phyloP scores from a whole-genome alignment of 2,797 vertebrate genomes.

The Psittacula derbiana region DNA sequence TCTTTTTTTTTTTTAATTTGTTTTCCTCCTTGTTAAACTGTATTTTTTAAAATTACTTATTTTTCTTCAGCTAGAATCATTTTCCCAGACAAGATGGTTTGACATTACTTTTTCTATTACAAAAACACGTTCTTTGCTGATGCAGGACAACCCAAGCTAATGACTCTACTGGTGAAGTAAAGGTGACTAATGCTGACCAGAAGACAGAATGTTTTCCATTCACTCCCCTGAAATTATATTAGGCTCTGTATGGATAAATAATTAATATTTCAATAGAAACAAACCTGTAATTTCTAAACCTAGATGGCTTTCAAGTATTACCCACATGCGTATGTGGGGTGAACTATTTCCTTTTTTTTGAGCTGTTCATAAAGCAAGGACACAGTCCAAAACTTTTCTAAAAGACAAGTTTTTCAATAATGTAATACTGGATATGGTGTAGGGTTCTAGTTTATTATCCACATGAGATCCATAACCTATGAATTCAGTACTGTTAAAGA shows the following conservation, averaged over 20 bases:
- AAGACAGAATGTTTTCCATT: not conserved
- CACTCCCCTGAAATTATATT: not conserved
- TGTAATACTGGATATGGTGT: not conserved
- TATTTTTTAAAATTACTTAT: not conserved
- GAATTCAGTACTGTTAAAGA: constrained; percentile 53
- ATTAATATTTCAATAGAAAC: not conserved
- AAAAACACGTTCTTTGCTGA: not conserved
- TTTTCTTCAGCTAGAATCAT: not conserved
- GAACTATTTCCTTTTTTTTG: not conserved
- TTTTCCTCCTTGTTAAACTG: not conserved
- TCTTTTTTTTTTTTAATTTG: not conserved
- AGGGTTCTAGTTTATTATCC: constrained; percentile 46
- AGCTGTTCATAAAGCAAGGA: constrained; percentile 14
- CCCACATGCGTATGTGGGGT: not conserved
- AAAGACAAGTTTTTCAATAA: constrained; percentile 13
- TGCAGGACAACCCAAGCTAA: not conserved
- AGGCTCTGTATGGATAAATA: not conserved
- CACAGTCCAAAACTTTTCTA: constrained; percentile 13
- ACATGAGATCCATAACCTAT: constrained; percentile 13
- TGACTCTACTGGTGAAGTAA: not conserved
- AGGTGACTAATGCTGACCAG: not conserved
- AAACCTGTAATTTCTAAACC: not conserved
- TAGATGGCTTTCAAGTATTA: not conserved
- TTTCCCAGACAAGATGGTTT: not conserved
- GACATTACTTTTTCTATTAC: not conserved